phyloP scores from a whole-genome alignment of 1,140 invertebrate genomes.

The Diuraphis noxia region DNA sequence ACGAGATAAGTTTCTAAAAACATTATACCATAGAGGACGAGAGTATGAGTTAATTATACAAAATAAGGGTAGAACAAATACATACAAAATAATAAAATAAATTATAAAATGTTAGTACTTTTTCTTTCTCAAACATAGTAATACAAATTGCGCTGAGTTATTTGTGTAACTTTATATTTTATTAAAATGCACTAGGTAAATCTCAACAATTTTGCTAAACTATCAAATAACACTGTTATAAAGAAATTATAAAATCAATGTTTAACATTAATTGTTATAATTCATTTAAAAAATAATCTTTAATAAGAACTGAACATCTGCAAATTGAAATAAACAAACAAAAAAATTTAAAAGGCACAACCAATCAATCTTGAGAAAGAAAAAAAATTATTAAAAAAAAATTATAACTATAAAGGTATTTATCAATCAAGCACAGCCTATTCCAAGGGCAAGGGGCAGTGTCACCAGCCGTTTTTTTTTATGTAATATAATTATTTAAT shows the following conservation, averaged over 20 bases:
- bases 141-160: neutral
- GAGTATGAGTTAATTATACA: neutral
- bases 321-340: conserved; percentile 7
- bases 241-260: neutral
- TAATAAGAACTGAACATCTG: neutral
- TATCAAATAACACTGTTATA: neutral
- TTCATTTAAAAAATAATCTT: neutral
- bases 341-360: conserved; percentile 37
- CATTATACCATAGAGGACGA: conserved; percentile 36
- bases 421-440: conserved; percentile 49
- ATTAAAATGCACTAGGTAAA: neutral
- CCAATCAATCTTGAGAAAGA: conserved; percentile 38
- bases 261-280: neutral
- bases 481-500: conserved; percentile 25
- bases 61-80: neutral
- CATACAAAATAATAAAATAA: conserved; percentile 39
- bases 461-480: conserved; percentile 46
- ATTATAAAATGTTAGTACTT: conserved; percentile 31
- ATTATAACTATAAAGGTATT: conserved; percentile 40
- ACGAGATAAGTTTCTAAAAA: conserved; percentile 25
- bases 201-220: neutral
- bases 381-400: conserved; percentile 35
- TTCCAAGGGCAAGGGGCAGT: conserved; percentile 51
- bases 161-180: neutral
- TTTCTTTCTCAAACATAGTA: conserved; percentile 35